Percentiles rank a stretch among this genome's conserved stretches.
phyloP scores from a whole-genome alignment of 2,113 vertebrate genomes.

The Ictidomys tridecemlineatus region DNA sequence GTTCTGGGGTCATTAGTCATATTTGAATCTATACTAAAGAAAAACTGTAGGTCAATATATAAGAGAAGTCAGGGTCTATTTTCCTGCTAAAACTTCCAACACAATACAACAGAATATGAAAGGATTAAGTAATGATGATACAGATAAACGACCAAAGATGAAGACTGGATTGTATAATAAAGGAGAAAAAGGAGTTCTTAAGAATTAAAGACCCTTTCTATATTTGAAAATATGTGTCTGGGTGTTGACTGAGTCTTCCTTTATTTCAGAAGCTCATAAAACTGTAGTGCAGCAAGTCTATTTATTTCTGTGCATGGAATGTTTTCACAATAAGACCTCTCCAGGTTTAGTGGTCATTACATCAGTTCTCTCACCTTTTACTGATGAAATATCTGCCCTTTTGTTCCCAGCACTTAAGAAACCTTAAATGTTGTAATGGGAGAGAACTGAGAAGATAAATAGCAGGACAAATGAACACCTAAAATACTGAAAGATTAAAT shows the following conservation, averaged over 20 bases:
- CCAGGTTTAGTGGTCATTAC: background rate
- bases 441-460: background rate
- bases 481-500: background rate
- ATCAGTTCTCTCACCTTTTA: background rate
- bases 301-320: background rate
- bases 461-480: background rate
- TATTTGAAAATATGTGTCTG: background rate
- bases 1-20: background rate
- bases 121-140: background rate
- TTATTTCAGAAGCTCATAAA: background rate
- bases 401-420: slow-evolving; percentile 7
- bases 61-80: background rate
- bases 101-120: background rate
- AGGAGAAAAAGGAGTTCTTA: background rate
- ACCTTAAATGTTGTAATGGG: background rate
- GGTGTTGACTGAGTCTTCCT: background rate
- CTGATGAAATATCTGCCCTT: background rate
- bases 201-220: background rate
- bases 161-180: background rate
- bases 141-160: background rate
- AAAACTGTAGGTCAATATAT: background rate
- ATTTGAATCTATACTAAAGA: slow-evolving; percentile 38
- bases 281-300: background rate
- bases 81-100: background rate
- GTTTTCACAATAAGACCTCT: background rate